These are phyloP conservation scores for Leptura quadrifasciata DNA, from an alignment of 2,888 invertebrate genomes.

Conservation along the genomic window DNA sequence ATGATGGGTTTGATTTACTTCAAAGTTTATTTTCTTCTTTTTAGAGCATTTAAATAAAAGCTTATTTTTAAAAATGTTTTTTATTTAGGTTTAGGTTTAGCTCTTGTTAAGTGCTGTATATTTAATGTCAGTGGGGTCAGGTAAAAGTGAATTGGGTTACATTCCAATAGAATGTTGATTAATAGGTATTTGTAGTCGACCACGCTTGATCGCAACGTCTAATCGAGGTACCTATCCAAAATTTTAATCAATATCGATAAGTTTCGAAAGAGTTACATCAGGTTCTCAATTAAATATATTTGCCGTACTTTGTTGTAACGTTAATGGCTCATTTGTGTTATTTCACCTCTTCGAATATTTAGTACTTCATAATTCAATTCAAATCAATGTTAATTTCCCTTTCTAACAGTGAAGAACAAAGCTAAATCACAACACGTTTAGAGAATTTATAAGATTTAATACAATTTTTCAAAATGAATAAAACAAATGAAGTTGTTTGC, in stretches of 20 bases:
- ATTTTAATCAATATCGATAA: background rate
- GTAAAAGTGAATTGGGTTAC: no score
- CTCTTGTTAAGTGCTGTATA: no score
- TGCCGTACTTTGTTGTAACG: background rate
- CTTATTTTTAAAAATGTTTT: no score
- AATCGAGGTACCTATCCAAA: no score
- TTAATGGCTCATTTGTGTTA: background rate
- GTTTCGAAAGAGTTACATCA: background rate
- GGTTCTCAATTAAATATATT: background rate
- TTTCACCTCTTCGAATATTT: background rate
- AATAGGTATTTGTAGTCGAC: no score
- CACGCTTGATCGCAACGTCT: no score
- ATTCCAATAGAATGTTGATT: no score
- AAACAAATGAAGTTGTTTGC: constrained; percentile 33
- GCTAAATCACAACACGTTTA: background rate
- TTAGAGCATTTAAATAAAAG: no score
- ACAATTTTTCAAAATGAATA: background rate
- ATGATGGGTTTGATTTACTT: no score
- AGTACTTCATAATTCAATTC: background rate
- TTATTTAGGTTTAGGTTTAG: no score
- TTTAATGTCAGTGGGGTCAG: no score
- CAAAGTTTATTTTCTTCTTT: no score
- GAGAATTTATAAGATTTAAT: background rate
- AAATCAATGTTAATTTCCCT: background rate
- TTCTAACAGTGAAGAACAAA: background rate